Base-by-base conservation (phyloP, 1,140 invertebrate genomes). In the Stegodyphus mimosarum region DNA sequence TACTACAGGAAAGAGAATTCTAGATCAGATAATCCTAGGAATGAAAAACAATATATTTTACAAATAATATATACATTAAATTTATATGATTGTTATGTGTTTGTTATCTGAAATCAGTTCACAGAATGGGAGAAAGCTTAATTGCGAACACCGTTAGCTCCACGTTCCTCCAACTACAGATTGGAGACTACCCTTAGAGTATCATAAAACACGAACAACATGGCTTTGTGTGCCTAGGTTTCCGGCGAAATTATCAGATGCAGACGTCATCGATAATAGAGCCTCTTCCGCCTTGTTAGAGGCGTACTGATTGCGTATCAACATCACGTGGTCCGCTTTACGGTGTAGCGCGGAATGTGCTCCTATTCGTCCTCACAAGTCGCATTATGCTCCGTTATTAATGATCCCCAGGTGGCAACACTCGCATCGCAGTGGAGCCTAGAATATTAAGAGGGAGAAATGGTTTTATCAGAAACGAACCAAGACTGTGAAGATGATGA, bases 321-420 rank as follows among this genome's bases (percentile, higher is more conserved):
- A 64, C 51, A 70, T 79, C 77, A 79, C 77, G 77, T 70, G 66
- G 49, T 15, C 52, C 64, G 50, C 15, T 66, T 79, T 79, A 78
- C n/a, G 51, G 50, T 53, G 77, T 51, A 70, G 64, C 49, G 51
- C 64, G 64, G 64, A 67, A 70, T 51, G 67, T 17, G n/a, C 50
- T 52, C 66, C 77, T 17, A 70, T 70, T 67, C 64, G 64, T 55
- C 66, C 67, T 69, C 33, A 10, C 77, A 53, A 70, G 77, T 49
- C 66, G 77, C 77, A 79, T 79, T 79, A 77, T 70, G 77, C 77
- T 79, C 50, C 77, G 77, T 79, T 79, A 79, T 79, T 79, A 79
- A 79, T 79, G 77, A 79, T 79, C 50, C 77, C 66, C 77, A 79
- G 77, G 77, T 79, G 77, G 77, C 77, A 79, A 79, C 77, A 63